phyloP scores from a whole-genome alignment of 2,888 invertebrate genomes.

The Caenorhabditis imperialis region DNA sequence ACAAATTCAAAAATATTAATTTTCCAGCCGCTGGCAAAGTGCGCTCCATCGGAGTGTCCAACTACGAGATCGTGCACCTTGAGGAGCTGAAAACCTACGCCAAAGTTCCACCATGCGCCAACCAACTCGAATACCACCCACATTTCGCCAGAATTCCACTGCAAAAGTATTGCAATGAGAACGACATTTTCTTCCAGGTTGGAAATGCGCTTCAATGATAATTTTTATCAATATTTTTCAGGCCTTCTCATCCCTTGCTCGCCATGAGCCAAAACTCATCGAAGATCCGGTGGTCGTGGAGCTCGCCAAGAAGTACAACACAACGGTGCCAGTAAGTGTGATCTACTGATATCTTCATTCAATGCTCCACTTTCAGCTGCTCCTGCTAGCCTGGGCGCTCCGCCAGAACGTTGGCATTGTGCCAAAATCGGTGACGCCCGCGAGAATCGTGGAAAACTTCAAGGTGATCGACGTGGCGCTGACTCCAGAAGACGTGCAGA shows the following conservation, averaged over 20 bases:
- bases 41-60: constrained; percentile 87
- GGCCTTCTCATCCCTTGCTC: constrained; percentile 80
- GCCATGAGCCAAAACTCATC: constrained; percentile 80
- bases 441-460: constrained; percentile 71
- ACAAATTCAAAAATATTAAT: background rate
- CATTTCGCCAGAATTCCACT: constrained; percentile 78
- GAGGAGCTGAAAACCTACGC: constrained; percentile 81
- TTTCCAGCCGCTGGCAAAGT: constrained; percentile 79
- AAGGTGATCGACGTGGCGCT: constrained; percentile 58
- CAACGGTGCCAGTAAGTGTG: constrained; percentile 60
- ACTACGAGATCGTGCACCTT: constrained; percentile 85
- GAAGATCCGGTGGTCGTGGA: constrained; percentile 82
- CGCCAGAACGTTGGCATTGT: constrained; percentile 83
- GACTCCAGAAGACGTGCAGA: constrained; percentile 63
- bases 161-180: constrained; percentile 77
- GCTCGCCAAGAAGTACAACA: constrained; percentile 82
- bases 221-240: constrained; percentile 63
- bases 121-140: constrained; percentile 80
- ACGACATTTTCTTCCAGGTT: constrained; percentile 79
- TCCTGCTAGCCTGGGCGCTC: constrained; percentile 85
- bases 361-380: constrained; percentile 47
- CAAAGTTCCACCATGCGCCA: constrained; percentile 58
- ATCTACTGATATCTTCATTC: background rate
- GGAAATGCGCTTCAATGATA: background rate
- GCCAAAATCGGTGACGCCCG: constrained; percentile 74